A percentile compares a stretch with the other conserved stretches of the same genome.
These are phyloP conservation scores for Sorex maritimensis DNA, from an alignment of 2,797 vertebrate species.

Conservation along the genomic window DNA sequence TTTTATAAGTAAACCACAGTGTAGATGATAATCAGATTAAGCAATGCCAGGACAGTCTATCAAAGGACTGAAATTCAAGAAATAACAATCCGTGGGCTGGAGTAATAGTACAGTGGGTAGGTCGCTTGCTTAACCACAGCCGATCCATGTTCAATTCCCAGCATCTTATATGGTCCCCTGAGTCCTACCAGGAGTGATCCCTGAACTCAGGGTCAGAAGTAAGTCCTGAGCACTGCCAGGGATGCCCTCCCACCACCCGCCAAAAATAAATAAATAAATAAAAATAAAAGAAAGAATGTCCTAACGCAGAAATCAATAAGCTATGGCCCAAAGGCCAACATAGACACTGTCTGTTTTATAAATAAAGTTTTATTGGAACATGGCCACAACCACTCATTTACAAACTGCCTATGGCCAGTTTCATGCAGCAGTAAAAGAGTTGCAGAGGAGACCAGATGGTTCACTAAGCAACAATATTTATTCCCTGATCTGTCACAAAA, in stretches of 20 bases:
- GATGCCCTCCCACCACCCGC: too few relatives aligned
- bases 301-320: neutral
- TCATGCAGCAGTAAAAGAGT: neutral
- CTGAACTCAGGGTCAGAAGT: too few relatives aligned
- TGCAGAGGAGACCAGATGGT: neutral
- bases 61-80: neutral
- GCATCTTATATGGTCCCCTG: too few relatives aligned
- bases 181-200: too few relatives aligned
- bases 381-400: neutral
- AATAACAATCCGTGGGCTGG: neutral
- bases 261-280: neutral
- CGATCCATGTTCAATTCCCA: too few relatives aligned
- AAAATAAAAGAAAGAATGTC: neutral
- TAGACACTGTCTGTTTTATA: neutral
- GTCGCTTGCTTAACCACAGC: too few relatives aligned
- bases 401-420: neutral
- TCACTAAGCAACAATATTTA: constrained; percentile 29
- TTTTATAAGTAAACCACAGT: neutral
- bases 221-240: neutral
- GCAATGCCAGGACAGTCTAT: neutral
- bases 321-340: neutral
- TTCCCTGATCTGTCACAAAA: neutral
- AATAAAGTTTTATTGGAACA: constrained; percentile 74
- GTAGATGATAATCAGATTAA: neutral
- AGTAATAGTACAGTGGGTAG: too few relatives aligned